A percentile compares a stretch with the other conserved stretches of the same genome.
These are phyloP conservation scores for Bergia puertoricense DNA, from an alignment of 92 coral and sea anemone species.

Conservation along the genomic window DNA sequence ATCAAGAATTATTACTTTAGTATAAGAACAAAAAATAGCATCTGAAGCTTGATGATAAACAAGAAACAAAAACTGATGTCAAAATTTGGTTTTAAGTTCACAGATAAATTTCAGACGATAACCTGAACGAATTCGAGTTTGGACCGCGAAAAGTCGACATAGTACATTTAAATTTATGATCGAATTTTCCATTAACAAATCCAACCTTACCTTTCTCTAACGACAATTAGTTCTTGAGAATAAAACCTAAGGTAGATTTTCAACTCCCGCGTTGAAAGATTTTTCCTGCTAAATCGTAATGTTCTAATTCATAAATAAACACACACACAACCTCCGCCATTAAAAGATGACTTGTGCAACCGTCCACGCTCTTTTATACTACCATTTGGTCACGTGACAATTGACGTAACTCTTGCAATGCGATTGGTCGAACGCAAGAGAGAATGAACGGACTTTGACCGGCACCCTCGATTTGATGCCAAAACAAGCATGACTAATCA, in stretches of 20 bases:
- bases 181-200: background rate
- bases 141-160: background rate
- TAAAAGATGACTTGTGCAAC: background rate
- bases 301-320: background rate
- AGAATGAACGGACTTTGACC: background rate
- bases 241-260: background rate
- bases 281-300: background rate
- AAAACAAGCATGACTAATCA: background rate
- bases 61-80: no score
- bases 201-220: background rate
- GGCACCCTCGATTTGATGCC: background rate
- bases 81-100: no score
- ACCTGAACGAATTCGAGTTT: no score
- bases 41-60: no score
- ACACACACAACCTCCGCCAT: background rate
- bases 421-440: background rate
- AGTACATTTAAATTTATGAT: no score
- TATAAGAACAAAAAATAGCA: no score
- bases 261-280: background rate
- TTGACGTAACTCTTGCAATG: background rate
- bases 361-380: background rate
- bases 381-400: background rate
- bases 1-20: no score
- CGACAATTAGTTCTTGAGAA: background rate
- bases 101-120: no score